A percentile compares a stretch with the other conserved stretches of the same genome.
Conservation (phyloP, 2,113 vertebrate species). For the Phaethornis superciliosus region DNA sequence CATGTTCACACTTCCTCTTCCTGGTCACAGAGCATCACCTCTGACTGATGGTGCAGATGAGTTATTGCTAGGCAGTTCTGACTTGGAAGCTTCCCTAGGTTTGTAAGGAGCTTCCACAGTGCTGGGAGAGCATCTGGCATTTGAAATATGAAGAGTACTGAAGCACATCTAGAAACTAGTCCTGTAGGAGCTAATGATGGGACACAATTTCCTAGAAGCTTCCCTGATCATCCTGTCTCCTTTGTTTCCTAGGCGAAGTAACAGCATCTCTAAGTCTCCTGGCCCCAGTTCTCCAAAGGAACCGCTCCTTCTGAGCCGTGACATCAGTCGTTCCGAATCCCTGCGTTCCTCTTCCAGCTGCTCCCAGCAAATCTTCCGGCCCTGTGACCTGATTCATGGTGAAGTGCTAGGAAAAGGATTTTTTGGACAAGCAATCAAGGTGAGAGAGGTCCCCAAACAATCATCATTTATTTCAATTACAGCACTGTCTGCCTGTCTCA, state of each 20-base stretch:
- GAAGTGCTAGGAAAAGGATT: constrained; percentile 96
- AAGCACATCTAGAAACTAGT: not conserved
- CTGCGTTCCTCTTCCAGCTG: constrained; percentile 88
- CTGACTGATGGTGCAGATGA: not conserved
- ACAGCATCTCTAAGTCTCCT: constrained; percentile 92
- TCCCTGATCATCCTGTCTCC: not conserved
- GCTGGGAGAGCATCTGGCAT: not conserved
- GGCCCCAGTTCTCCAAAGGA: constrained; percentile 91
- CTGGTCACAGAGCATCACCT: not conserved
- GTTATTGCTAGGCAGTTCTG: not conserved
- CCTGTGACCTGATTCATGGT: constrained; percentile 93
- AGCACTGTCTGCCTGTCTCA: not conserved
- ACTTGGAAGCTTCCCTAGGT: not conserved
- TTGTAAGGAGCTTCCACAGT: not conserved
- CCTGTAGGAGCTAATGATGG: not conserved
- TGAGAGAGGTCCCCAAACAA: constrained; percentile 50
- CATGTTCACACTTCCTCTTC: not conserved
- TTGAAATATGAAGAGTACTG: not conserved
- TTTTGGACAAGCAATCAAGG: constrained; percentile 97
- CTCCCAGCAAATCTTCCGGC: constrained; percentile 95
- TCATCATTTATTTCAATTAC: not conserved
- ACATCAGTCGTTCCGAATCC: constrained; percentile 94
- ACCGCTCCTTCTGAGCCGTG: constrained; percentile 78
- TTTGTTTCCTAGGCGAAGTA: constrained; percentile 84
- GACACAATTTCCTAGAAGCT: not conserved